A percentile compares a stretch with the other conserved stretches of the same genome.
Evolutionary conservation across 2,797 vertebrate species (phyloP).

Genomic region (Adelosebastes latens): DNA sequence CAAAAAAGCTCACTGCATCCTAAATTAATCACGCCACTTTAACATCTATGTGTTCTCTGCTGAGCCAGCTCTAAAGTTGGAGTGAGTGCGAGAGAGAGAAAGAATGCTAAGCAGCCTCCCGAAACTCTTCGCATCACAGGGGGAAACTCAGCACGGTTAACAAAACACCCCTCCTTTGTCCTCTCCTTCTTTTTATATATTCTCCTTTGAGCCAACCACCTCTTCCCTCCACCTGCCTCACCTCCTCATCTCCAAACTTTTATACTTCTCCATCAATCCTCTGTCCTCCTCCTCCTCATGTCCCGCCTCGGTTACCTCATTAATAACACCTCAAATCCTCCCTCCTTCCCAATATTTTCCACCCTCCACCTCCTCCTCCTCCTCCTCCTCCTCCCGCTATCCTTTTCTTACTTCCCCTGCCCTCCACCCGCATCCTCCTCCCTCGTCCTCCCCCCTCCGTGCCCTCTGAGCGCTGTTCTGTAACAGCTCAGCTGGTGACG

Average conservation of each 20-base stretch:
- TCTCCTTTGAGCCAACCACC: neutral
- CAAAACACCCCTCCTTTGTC: conserved; percentile 38
- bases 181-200: conserved; percentile 18
- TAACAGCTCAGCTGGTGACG: conserved; percentile 61
- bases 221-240: conserved; percentile 12
- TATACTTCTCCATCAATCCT: conserved; percentile 51
- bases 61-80: conserved; percentile 75
- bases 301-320: conserved; percentile 22
- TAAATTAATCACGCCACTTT: conserved; percentile 76
- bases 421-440: neutral
- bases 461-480: conserved; percentile 50
- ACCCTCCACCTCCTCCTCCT: neutral
- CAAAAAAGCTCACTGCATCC: conserved; percentile 62
- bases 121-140: conserved; percentile 28
- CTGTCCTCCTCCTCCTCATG: conserved; percentile 13
- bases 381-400: too few relatives aligned
- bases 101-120: conserved; percentile 60
- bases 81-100: conserved; percentile 31
- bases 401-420: neutral
- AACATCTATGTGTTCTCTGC: conserved; percentile 72
- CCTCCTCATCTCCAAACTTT: conserved; percentile 35
- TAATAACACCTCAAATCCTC: conserved; percentile 29
- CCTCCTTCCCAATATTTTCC: conserved; percentile 9
- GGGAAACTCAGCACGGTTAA: conserved; percentile 25
- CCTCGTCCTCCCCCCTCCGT: neutral